Percentiles rank a stretch among this genome's conserved stretches.
These are phyloP conservation scores for Drosophila anomelani DNA, from an alignment of 2,888 invertebrate species.

Conservation along the genomic window DNA sequence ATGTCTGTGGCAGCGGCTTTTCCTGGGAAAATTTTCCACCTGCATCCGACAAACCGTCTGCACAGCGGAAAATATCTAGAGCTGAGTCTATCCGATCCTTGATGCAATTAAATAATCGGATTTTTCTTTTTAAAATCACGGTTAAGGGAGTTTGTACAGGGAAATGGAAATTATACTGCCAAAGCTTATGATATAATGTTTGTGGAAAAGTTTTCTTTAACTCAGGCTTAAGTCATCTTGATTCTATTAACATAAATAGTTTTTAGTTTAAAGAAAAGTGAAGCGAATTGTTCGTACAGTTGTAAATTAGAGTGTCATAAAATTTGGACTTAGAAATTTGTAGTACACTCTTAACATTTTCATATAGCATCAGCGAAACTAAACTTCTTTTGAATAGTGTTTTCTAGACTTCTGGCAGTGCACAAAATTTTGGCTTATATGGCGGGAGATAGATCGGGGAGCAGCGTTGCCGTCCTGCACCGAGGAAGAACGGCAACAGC, in stretches of 20 bases:
- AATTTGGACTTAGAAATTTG: no score
- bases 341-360: no score
- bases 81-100: not conserved
- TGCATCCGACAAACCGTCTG: conserved; percentile 36
- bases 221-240: no score
- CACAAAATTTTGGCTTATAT: conserved; percentile 66
- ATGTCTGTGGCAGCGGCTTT: conserved; percentile 8
- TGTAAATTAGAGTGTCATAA: no score
- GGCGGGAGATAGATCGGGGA: conserved; percentile 33
- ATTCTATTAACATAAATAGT: no score
- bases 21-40: conserved; percentile 2
- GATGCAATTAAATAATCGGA: not conserved
- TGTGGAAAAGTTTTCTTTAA: no score
- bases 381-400: not conserved
- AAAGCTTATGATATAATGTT: not conserved
- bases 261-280: no score
- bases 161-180: not conserved
- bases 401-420: conserved; percentile 16
- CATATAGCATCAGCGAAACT: no score
- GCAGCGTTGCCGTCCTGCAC: conserved; percentile 58
- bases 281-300: no score
- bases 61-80: conserved; percentile 40
- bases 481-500: conserved; percentile 71
- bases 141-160: not conserved
- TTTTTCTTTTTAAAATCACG: not conserved